Base-by-base conservation (phyloP, 2,797 vertebrate species). In the Mormyrops boulengeri region DNA sequence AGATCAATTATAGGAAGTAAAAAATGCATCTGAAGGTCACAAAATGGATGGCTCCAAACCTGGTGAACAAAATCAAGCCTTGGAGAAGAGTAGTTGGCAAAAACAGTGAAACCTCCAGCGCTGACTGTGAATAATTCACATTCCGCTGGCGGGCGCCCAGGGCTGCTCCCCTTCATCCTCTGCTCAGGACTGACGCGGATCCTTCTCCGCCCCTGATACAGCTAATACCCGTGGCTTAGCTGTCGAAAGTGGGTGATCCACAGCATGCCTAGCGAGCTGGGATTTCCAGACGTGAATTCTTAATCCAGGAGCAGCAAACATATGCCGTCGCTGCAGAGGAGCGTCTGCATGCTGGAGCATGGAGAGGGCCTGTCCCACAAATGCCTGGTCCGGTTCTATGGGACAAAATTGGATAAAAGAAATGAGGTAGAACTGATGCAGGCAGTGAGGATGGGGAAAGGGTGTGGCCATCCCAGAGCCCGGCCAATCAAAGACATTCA, bases 41-140 rank as follows among this genome's bases (percentile, higher is more conserved):
- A 87, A 91, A 26, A 89, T 88, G 89, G 53, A 50, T 50, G 80
- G 90, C 88, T 62, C 90, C 38, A 91, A 12, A 88, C 90, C 90
- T 89, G 87, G 69, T 91, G 53, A 2, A 52, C 90, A 53, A 34
- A 55, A 38, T 47, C 38, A n/a, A n/a, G 19, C 19, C 5, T 47
- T 47, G 41, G 41, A 86, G 89, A 77, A 88, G 22, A 88, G 90
- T 91, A 82, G 84, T 41, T 89, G 90, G 73, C 5, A 91, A 87
- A 30, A 60, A 85, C 41, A 85, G 82, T 52, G 44, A 52, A 77
- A 30, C 77, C 41, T 8, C 38, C 41, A 19, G 19, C 7, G 41
- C 77, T 82, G 41, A 47, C 34, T 19, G 73, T 41, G 19, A 62
- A 22, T 89, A 7, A 80, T 88, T 85, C 77, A 89, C 91, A 73